Conservation (phyloP, 2,113 vertebrate genomes). For the Spilogale gracilis region DNA sequence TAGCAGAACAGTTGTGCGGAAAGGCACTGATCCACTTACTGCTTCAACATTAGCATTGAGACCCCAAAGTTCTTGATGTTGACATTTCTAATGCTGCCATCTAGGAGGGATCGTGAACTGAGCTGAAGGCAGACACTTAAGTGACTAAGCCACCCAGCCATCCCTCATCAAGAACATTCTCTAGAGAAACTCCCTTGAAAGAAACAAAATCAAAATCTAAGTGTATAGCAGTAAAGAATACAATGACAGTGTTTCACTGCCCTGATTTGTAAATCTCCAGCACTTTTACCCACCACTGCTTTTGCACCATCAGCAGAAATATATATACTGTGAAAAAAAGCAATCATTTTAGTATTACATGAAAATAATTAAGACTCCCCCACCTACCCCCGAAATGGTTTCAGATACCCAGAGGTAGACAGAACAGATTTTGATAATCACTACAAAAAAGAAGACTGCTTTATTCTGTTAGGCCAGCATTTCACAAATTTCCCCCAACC, state of each 20-base stretch:
- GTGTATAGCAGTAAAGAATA: neutral
- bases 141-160: no score
- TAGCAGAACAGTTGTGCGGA: neutral
- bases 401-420: neutral
- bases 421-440: neutral
- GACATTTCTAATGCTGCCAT: neutral
- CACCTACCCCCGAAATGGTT: neutral
- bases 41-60: neutral
- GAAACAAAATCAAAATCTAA: neutral
- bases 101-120: neutral
- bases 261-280: neutral
- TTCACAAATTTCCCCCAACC: neutral
- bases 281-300: neutral
- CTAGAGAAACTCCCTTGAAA: neutral
- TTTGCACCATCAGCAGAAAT: neutral
- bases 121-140: no score
- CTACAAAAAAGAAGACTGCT: neutral
- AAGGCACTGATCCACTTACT: neutral
- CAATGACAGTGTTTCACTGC: neutral
- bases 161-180: neutral
- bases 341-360: neutral
- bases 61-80: neutral
- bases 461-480: neutral
- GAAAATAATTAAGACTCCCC: neutral
- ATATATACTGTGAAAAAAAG: neutral